Conservation (phyloP, 2,888 invertebrate species). For the Hetaerina titia region DNA sequence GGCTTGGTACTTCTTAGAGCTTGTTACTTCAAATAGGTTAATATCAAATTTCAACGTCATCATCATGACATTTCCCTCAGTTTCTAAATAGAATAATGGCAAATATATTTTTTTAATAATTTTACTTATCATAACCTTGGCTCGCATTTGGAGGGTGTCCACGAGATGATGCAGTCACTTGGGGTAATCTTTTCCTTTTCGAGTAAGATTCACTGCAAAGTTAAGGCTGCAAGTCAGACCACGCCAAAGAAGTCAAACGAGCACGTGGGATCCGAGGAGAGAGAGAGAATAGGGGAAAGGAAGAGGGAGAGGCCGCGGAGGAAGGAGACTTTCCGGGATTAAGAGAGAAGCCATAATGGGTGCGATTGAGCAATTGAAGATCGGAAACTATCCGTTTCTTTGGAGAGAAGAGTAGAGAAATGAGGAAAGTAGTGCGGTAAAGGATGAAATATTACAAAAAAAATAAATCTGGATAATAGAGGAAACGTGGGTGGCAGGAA, state of each 20-base stretch:
- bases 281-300: neutral
- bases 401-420: neutral
- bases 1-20: too few species aligned
- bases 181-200: neutral
- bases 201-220: neutral
- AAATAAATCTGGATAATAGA: neutral
- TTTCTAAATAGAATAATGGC: too few species aligned
- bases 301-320: neutral
- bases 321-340: neutral
- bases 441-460: constrained; percentile 5
- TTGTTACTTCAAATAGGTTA: too few species aligned
- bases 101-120: too few species aligned
- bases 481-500: neutral
- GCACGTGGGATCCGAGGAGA: neutral
- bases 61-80: too few species aligned
- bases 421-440: neutral
- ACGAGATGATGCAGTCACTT: too few species aligned
- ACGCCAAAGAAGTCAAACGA: neutral
- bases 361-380: constrained; percentile 10
- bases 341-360: neutral
- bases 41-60: too few species aligned
- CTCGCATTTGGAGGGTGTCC: too few species aligned
- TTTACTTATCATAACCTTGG: too few species aligned
- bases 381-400: neutral
- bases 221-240: neutral